Percentiles rank a stretch among this genome's conserved stretches.
Evolutionary conservation across 1,140 invertebrate species (phyloP).

Genomic region (Mya arenaria): DNA sequence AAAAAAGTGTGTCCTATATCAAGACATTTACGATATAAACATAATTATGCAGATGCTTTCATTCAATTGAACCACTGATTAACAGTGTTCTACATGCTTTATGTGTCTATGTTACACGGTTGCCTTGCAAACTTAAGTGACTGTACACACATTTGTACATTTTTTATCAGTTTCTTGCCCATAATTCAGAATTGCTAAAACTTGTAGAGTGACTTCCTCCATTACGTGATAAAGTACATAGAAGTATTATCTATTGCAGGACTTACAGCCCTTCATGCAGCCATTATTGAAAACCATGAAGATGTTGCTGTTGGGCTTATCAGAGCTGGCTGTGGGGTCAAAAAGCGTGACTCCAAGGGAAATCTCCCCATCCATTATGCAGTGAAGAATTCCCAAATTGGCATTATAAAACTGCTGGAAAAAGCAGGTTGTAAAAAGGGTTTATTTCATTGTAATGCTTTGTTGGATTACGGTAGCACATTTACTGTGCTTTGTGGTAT

Average conservation of each 20-base stretch:
- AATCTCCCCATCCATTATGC: constrained; percentile 13
- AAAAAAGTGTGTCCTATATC: too few relatives aligned
- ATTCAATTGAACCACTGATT: too few relatives aligned
- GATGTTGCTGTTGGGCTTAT: neutral
- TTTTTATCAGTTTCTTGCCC: too few relatives aligned
- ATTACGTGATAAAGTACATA: too few relatives aligned
- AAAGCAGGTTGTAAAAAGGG: neutral
- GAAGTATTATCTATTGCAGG: neutral
- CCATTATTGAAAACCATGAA: neutral
- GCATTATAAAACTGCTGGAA: neutral
- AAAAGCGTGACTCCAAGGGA: neutral
- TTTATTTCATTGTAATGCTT: neutral
- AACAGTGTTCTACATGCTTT: too few relatives aligned
- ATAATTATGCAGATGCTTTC: too few relatives aligned
- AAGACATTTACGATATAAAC: too few relatives aligned
- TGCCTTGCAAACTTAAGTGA: too few relatives aligned
- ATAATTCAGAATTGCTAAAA: too few relatives aligned
- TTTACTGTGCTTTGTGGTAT: neutral
- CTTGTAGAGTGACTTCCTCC: too few relatives aligned
- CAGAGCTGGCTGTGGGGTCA: neutral
- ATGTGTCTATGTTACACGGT: too few relatives aligned
- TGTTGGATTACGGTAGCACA: neutral
- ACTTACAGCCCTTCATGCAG: neutral
- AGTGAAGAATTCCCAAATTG: neutral
- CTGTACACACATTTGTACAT: too few relatives aligned